Evolutionary conservation across 2,888 invertebrate genomes (phyloP).

Genomic region (Eupithecia inturbata): DNA sequence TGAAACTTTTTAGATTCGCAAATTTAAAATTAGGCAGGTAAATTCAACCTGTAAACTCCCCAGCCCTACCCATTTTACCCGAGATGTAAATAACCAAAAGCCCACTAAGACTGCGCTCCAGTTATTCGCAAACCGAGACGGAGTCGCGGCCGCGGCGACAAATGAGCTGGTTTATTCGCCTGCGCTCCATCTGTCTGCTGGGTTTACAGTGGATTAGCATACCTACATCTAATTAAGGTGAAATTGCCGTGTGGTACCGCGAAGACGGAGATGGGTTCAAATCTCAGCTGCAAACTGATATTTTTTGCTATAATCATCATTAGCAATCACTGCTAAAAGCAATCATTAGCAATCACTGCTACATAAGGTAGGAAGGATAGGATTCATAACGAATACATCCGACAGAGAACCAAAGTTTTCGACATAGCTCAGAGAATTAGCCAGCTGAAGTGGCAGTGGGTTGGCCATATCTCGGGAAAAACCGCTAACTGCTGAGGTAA

Average conservation of each 20-base stretch:
- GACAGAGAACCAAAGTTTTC: no score
- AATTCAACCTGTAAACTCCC: neutral
- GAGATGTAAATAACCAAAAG: conserved; percentile 8
- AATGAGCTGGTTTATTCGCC: neutral
- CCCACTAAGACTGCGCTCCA: neutral
- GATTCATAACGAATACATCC: no score
- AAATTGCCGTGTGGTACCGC: neutral
- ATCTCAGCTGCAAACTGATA: neutral
- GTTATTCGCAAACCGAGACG: conserved; percentile 4
- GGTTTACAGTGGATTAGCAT: neutral
- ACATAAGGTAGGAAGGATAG: no score
- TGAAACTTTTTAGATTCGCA: no score
- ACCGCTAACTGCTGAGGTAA: no score
- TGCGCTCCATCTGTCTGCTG: conserved; percentile 2
- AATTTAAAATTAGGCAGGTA: neutral
- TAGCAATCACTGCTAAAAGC: neutral
- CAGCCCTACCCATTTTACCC: neutral
- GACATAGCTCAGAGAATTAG: no score
- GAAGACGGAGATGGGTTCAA: neutral
- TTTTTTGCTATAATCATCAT: neutral
- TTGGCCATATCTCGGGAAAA: no score
- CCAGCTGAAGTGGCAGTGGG: no score
- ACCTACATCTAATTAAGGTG: conserved; percentile 1
- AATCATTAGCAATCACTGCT: no score
- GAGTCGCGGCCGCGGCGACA: conserved; percentile 8